Percentiles rank a stretch among this genome's conserved stretches.
These are phyloP conservation scores for Melipona quadrifasciata DNA, from an alignment of 1,140 invertebrate species.

Conservation along the genomic window DNA sequence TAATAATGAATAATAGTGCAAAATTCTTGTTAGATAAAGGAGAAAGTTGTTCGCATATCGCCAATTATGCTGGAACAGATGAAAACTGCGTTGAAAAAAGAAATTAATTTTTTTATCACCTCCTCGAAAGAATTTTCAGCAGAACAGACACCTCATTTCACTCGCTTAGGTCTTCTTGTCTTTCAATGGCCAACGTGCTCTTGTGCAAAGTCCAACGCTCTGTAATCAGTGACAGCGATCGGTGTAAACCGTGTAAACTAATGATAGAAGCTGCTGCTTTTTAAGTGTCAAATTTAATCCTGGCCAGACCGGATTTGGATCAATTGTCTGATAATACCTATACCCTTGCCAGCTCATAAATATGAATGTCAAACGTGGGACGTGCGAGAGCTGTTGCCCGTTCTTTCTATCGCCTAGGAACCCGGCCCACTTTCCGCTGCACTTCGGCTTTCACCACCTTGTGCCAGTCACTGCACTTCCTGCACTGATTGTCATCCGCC, in stretches of 20 bases:
- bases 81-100: too few relatives aligned
- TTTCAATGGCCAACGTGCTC: too few relatives aligned
- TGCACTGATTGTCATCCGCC: conserved; percentile 78
- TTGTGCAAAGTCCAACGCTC: too few relatives aligned
- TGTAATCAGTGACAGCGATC: too few relatives aligned
- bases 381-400: conserved; percentile 56
- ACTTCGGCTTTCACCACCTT: conserved; percentile 76
- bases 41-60: not conserved
- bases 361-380: conserved; percentile 50
- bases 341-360: conserved; percentile 7
- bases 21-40: not conserved
- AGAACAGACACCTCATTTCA: too few relatives aligned
- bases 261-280: not conserved
- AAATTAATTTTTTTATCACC: not conserved
- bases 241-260: too few relatives aligned
- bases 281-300: not conserved
- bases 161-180: too few relatives aligned
- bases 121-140: not conserved
- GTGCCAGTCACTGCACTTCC: conserved; percentile 80
- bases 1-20: not conserved
- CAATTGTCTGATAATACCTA: not conserved
- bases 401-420: conserved; percentile 64
- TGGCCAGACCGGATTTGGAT: not conserved
- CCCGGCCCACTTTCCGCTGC: conserved; percentile 74
- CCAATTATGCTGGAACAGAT: not conserved